Conservation (phyloP, 2,113 vertebrate genomes). For the Neotoma lepida region DNA sequence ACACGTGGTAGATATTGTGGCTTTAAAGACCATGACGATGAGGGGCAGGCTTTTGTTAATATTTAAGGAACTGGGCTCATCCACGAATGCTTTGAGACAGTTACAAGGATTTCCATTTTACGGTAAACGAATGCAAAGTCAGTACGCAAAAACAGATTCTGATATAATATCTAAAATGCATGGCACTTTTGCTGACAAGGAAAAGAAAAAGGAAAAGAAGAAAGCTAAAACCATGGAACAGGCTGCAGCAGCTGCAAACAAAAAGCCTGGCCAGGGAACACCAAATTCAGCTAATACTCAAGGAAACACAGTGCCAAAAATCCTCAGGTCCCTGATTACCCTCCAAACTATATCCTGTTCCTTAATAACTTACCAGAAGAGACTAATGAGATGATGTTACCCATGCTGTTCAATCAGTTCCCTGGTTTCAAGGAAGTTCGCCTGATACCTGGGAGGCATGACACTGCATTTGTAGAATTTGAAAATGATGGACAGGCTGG, state of each 20-base stretch:
- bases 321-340: conserved; percentile 97
- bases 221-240: conserved; percentile 92
- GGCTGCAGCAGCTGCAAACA: conserved; percentile 86
- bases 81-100: conserved; percentile 95
- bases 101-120: conserved; percentile 99
- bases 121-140: conserved; percentile 98
- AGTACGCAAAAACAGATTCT: conserved; percentile 98
- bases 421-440: conserved; percentile 99
- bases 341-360: conserved; percentile 98
- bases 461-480: conserved; percentile 98
- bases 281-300: conserved; percentile 84
- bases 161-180: conserved; percentile 96
- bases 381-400: conserved; percentile 99
- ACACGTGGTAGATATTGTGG: conserved; percentile 95
- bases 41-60: conserved; percentile 98
- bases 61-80: conserved; percentile 94
- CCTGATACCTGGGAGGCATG: conserved; percentile 96
- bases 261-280: conserved; percentile 88
- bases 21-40: conserved; percentile 96
- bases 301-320: conserved; percentile 86
- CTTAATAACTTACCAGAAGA: conserved; percentile 98
- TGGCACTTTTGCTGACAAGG: conserved; percentile 96
- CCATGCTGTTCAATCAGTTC: conserved; percentile 99
- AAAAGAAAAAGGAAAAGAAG: conserved; percentile 98
- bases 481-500: conserved; percentile 96